phyloP scores from a whole-genome alignment of 2,113 vertebrate species.

The Dromiciops gliroides region DNA sequence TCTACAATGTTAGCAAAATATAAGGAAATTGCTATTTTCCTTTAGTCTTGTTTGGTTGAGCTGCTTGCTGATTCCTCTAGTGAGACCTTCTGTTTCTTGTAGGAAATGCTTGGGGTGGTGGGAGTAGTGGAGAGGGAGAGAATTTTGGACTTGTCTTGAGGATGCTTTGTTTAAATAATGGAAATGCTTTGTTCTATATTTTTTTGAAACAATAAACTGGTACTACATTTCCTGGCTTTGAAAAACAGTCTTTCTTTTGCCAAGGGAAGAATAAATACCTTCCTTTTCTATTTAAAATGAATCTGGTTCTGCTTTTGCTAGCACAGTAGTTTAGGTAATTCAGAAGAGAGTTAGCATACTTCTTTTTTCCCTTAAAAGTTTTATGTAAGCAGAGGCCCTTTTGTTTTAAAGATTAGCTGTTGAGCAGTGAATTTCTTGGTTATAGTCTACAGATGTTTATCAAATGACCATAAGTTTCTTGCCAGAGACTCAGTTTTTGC shows the following conservation, averaged over 20 bases:
- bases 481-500: not conserved
- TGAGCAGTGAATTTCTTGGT: not conserved
- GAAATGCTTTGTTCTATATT: slow-evolving; percentile 22
- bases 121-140: not conserved
- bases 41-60: slow-evolving; percentile 6
- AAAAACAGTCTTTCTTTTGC: slow-evolving; percentile 37
- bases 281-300: not conserved
- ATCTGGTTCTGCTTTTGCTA: slow-evolving; percentile 17
- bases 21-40: slow-evolving; percentile 19
- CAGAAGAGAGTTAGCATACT: slow-evolving; percentile 24
- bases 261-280: not conserved
- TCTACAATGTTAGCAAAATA: not conserved
- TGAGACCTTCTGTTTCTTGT: not conserved
- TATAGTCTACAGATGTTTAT: not conserved
- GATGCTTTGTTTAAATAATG: slow-evolving; percentile 47
- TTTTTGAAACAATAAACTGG: slow-evolving; percentile 29
- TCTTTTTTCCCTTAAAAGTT: slow-evolving; percentile 55
- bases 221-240: slow-evolving; percentile 45
- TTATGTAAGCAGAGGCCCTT: not conserved
- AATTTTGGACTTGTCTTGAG: slow-evolving; percentile 43
- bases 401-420: slow-evolving; percentile 47
- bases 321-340: slow-evolving; percentile 5
- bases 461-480: not conserved
- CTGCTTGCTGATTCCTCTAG: not conserved
- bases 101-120: not conserved